A percentile compares a stretch with the other conserved stretches of the same genome.
Evolutionary conservation across 2,797 vertebrate species (phyloP).

Genomic region (Chelon auratus): DNA sequence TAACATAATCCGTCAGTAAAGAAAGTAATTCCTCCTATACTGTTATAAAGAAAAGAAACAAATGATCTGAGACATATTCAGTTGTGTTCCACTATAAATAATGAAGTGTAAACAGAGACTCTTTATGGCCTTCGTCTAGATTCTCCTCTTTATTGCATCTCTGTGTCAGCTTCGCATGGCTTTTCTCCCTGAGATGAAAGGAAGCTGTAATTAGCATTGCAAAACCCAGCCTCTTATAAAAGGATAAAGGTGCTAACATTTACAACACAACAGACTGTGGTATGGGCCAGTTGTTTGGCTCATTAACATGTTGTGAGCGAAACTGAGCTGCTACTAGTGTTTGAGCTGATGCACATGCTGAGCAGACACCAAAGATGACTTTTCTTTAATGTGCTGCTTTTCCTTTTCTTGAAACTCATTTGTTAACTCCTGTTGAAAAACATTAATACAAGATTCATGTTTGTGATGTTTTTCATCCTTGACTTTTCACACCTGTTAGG

Average conservation of each 20-base stretch:
- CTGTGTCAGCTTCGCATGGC: not conserved
- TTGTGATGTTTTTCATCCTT: too few relatives aligned
- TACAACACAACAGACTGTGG: not conserved
- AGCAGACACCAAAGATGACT: not conserved
- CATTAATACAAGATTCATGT: not conserved
- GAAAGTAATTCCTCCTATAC: not conserved
- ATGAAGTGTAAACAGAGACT: conserved; percentile 4
- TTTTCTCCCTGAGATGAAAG: not conserved
- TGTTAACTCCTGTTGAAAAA: not conserved
- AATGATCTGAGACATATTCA: not conserved
- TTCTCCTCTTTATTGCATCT: not conserved
- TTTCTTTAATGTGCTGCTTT: not conserved
- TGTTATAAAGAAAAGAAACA: too few relatives aligned
- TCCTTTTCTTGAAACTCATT: not conserved
- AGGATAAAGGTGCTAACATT: not conserved
- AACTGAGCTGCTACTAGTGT: not conserved
- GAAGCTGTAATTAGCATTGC: conserved; percentile 3
- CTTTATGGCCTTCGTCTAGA: too few relatives aligned
- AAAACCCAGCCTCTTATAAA: not conserved
- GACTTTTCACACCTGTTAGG: not conserved
- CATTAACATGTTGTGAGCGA: conserved; percentile 14
- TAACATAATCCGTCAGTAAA: too few relatives aligned
- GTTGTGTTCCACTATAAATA: conserved; percentile 2
- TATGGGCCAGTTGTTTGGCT: not conserved
- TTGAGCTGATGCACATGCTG: not conserved